Base-by-base conservation (phyloP, 2,888 invertebrate species). In the Epiblema foenella region DNA sequence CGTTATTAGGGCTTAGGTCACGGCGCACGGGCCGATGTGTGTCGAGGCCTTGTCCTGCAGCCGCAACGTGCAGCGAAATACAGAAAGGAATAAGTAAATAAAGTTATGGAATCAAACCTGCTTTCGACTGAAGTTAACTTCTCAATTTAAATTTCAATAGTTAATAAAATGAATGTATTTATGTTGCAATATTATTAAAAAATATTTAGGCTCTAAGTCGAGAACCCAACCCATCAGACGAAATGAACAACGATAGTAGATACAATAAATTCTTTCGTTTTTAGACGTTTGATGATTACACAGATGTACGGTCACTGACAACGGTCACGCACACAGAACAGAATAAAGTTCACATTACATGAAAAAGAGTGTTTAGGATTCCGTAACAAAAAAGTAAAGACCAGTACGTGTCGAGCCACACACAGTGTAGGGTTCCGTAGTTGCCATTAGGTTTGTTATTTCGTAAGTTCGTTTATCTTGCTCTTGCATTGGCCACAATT, bases 1-100 rank as follows among this genome's bases (percentile, higher is more conserved):
- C 84, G 85, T 85, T 85, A 83, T 79, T 76, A 75, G 80, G 81
- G 77, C 78, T 80, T 79, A 80, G 84, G 85, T 84, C 83, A 83
- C 77, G 79, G 79, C 76, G 72, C 73, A 74, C 77, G 68, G 73
- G 75, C 46, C 56, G 67, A 58, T 69, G 49, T 67, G 52, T 69
- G 72, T 69, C 67, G 66, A 81, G 85, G 79, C 77, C 84, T 80
- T 77, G 81, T 79, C 78, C 81, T 75, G 79, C 76, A 52, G 75
- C 79, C 82, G 17, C 37, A 17, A 49, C 37, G 39, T 18, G 58
- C 10, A 49, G 46, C 51, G 58, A n/a, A 67, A n/a, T 11, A 37
- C 37, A 37, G 59, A 68, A 68, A 52, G 18, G 17, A 39, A 24
- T 39, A 60, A 39, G 29, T 29, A 8, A 18, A 20, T 59, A 9